Percentiles rank a stretch among this genome's conserved stretches.
phyloP scores from a whole-genome alignment of 2,888 invertebrate genomes.

The Iselma pallidipennis region DNA sequence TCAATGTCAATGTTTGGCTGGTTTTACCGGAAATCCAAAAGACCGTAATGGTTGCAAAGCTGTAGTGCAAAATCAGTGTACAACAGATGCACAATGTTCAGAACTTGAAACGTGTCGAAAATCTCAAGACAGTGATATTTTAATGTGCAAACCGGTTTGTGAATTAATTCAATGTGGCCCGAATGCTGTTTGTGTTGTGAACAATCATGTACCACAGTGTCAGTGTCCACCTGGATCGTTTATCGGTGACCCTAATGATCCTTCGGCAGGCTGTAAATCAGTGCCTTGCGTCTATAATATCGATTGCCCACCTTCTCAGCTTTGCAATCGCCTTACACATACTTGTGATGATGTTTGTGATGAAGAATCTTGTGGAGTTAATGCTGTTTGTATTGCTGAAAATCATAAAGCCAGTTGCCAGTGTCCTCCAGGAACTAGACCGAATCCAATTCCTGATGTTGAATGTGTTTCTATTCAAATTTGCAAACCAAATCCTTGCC shows the following conservation, averaged over 20 bases:
- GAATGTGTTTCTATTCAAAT: constrained; percentile 73
- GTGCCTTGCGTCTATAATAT: constrained; percentile 87
- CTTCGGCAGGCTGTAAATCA: constrained; percentile 72
- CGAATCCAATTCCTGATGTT: constrained; percentile 83
- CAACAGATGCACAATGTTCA: constrained; percentile 78
- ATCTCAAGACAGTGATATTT: constrained; percentile 60
- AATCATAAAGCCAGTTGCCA: constrained; percentile 82
- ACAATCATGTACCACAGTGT: constrained; percentile 88
- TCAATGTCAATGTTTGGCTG: constrained; percentile 80
- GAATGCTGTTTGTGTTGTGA: constrained; percentile 83
- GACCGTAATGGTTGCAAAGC: constrained; percentile 85
- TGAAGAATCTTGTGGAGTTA: constrained; percentile 80
- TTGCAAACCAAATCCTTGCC: constrained; percentile 81
- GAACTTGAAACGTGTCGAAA: constrained; percentile 80
- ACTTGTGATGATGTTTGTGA: constrained; percentile 81
- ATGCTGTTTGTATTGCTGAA: constrained; percentile 87
- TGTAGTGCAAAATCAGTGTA: constrained; percentile 74
- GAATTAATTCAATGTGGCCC: constrained; percentile 79
- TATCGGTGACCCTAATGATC: constrained; percentile 83
- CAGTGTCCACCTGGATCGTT: constrained; percentile 87
- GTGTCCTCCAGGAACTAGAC: constrained; percentile 81
- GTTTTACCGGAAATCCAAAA: constrained; percentile 87
- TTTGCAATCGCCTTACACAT: constrained; percentile 82
- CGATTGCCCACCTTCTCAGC: constrained; percentile 77
- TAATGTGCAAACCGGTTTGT: constrained; percentile 79